Base-by-base conservation (phyloP, 2,888 invertebrate genomes). In the Hemistola chrysoprasaria region DNA sequence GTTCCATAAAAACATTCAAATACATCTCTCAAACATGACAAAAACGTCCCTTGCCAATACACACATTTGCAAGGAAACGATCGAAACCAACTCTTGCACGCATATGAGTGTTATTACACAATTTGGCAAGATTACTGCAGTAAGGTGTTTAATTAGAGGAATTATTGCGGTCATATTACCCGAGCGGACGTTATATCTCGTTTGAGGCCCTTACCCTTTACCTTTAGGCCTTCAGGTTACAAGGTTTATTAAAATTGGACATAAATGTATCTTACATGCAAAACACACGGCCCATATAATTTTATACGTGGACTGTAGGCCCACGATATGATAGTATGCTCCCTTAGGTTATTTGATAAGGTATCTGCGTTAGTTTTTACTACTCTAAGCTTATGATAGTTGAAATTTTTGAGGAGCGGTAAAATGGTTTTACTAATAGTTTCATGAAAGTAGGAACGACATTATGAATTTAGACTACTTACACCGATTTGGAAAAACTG, bases 131-230 rank as follows among this genome's bases (percentile, higher is more conserved):
- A 51, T 53, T 50, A 47, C 44, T 44, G 42, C 42, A 40, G 45
- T 44, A 36, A 49, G 40, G 39, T 40, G 32, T 47, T 47, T 54
- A 44, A 51, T 54, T 49, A 43, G 33, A 34, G 36, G 33, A 49
- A 49, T 47, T 49, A 51, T 47, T 47, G 42, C 44, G 35, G 45
- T 38, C 43, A 42, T 45, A 39, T 44, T 23, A 42, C 37, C 35
- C 40, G 23, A 29, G 33, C 40, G 33, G 41, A 31, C 33, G 38
- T 41, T 50, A 39, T 47, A 47, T 46, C 46, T 46, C 40, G 34
- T 34, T 29, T 34, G 40, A 34, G 29, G 11, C 10, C 25, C 26
- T 26, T 21, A 22, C 26, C 16, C 16, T 16, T 16, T 22, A 23
- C 41, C 31, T 40, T 53, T 45, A 42, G 28, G 38, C 16, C 16